Percentiles rank a stretch among this genome's conserved stretches.
phyloP scores from a whole-genome alignment of 1,140 invertebrate genomes.

The Drosophila nikananu region DNA sequence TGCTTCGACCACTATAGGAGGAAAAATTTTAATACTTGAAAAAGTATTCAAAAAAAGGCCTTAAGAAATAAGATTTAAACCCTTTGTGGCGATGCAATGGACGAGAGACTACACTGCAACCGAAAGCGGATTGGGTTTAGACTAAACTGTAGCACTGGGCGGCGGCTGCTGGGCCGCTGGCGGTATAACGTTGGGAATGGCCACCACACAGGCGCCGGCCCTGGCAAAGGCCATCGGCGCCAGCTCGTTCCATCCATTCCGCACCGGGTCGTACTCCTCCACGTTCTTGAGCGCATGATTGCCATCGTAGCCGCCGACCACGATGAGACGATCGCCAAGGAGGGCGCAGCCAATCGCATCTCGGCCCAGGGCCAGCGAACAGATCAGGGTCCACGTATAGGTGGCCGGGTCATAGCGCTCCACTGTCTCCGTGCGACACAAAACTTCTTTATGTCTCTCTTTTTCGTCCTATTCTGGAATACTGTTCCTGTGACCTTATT shows the following conservation, averaged over 20 bases:
- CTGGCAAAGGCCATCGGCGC: conserved; percentile 91
- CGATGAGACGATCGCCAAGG: conserved; percentile 94
- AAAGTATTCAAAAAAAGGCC: background rate
- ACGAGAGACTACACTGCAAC: conserved; percentile 32
- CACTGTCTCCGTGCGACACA: conserved; percentile 94
- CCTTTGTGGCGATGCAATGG: conserved; percentile 4
- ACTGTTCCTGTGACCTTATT: no score
- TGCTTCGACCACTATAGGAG: background rate
- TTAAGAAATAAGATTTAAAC: no score
- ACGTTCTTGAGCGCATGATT: conserved; percentile 95
- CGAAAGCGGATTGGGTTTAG: conserved; percentile 36
- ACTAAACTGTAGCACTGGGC: conserved; percentile 85
- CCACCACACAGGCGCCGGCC: conserved; percentile 95
- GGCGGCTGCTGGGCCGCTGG: conserved; percentile 72
- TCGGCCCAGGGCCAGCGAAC: conserved; percentile 93
- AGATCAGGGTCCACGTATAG: conserved; percentile 94
- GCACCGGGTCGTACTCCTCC: conserved; percentile 96
- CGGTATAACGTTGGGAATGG: conserved; percentile 86
- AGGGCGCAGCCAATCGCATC: conserved; percentile 97
- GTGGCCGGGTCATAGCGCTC: conserved; percentile 93
- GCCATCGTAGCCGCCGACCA: conserved; percentile 98
- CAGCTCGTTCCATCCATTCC: conserved; percentile 93
- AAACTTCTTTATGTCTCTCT: no score
- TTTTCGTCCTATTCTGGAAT: no score
- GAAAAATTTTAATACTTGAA: background rate